phyloP scores from a whole-genome alignment of 2,113 vertebrate genomes.

The Mormoops blainvillei region DNA sequence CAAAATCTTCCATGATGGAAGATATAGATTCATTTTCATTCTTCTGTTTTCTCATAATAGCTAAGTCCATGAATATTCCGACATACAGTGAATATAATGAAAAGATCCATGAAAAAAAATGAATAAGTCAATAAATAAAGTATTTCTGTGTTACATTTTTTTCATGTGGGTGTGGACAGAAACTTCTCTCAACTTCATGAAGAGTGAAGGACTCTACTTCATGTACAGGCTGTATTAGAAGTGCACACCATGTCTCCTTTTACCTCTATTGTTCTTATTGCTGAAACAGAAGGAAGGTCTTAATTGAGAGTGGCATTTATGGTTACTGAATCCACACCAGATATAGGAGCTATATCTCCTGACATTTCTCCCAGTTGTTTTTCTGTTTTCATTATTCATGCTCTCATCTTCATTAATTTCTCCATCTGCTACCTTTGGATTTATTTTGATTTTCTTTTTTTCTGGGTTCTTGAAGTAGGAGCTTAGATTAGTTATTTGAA shows the following conservation, averaged over 20 bases:
- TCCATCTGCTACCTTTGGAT: not conserved
- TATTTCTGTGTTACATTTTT: not conserved
- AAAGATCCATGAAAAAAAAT: not conserved
- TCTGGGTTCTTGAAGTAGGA: not conserved
- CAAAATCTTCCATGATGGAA: not conserved
- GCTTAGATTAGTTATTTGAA: not conserved
- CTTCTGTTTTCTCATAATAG: not conserved
- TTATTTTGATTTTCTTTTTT: not conserved
- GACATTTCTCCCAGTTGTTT: not conserved
- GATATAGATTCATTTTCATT: conserved; percentile 3
- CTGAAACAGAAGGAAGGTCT: not conserved
- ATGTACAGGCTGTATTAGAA: not conserved
- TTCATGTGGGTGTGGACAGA: not conserved
- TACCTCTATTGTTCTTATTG: not conserved
- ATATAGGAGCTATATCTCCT: not conserved
- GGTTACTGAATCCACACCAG: not conserved
- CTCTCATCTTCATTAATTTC: not conserved
- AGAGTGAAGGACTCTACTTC: not conserved
- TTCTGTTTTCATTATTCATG: not conserved
- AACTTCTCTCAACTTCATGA: not conserved
- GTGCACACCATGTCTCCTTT: not conserved
- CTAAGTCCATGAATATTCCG: not conserved
- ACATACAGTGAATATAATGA: not conserved
- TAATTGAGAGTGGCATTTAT: not conserved
- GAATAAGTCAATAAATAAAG: not conserved